phyloP scores from a whole-genome alignment of 2,797 vertebrate genomes.

The Galagoides demidoff region DNA sequence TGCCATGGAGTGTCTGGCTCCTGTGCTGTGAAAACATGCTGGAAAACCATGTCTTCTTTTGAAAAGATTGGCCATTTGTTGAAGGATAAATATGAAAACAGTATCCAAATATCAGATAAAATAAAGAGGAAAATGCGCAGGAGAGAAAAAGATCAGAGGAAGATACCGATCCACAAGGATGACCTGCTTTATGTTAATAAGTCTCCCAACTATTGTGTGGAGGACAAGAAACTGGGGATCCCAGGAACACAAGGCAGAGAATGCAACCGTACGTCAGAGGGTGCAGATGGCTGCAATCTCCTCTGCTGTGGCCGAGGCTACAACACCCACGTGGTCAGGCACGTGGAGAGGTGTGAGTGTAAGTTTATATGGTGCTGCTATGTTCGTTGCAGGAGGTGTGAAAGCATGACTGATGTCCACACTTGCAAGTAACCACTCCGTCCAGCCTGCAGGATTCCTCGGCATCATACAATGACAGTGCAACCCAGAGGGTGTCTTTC shows the following conservation, averaged over 20 bases:
- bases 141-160: conserved; percentile 91
- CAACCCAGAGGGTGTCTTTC: background rate
- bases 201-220: conserved; percentile 97
- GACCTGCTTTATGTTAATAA: conserved; percentile 94
- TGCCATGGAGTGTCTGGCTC: conserved; percentile 98
- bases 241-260: conserved; percentile 94
- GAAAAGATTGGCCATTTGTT: conserved; percentile 93
- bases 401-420: conserved; percentile 97
- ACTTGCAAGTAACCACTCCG: conserved; percentile 93
- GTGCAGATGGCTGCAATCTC: conserved; percentile 93
- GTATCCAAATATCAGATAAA: conserved; percentile 93
- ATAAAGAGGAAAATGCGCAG: conserved; percentile 90
- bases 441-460: background rate
- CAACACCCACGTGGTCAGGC: conserved; percentile 96
- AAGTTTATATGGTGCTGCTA: conserved; percentile 99
- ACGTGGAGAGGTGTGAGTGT: conserved; percentile 95
- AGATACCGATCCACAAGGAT: conserved; percentile 87
- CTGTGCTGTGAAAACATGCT: conserved; percentile 98
- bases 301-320: conserved; percentile 98
- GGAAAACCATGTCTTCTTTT: conserved; percentile 96
- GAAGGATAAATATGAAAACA: conserved; percentile 96
- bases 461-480: background rate
- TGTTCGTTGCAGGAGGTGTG: conserved; percentile 95
- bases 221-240: conserved; percentile 91
- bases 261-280: conserved; percentile 93